phyloP scores from a whole-genome alignment of 2,113 vertebrate genomes.

The Salvelinus sp. region DNA sequence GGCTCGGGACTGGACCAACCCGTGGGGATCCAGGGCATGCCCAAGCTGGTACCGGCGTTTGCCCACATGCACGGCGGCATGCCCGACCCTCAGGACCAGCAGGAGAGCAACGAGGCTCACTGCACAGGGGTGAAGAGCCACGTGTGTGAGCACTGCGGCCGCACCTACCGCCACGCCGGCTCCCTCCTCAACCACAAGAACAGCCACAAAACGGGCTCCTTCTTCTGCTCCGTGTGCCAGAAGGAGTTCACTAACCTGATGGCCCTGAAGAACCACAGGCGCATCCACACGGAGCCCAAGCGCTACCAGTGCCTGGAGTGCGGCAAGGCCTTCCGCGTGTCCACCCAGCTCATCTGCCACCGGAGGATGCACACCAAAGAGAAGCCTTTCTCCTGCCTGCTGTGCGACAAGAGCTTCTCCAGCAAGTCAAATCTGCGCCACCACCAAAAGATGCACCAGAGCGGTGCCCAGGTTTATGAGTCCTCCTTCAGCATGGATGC shows the following conservation, averaged over 20 bases:
- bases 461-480: conserved; percentile 69
- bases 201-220: conserved; percentile 77
- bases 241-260: conserved; percentile 79
- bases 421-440: conserved; percentile 80
- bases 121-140: conserved; percentile 67
- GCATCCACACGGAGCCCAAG: conserved; percentile 81
- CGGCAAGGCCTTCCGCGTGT: conserved; percentile 79
- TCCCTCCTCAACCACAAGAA: conserved; percentile 81
- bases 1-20: conserved; percentile 60
- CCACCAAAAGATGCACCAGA: conserved; percentile 84
- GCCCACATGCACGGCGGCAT: conserved; percentile 45
- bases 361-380: conserved; percentile 78
- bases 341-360: conserved; percentile 79
- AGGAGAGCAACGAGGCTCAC: conserved; percentile 8
- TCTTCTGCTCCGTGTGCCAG: conserved; percentile 74
- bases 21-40: conserved; percentile 50
- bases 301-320: conserved; percentile 85
- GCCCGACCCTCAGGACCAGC: conserved; percentile 37
- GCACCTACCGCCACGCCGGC: conserved; percentile 74
- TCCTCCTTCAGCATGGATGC: conserved; percentile 76
- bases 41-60: conserved; percentile 51
- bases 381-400: conserved; percentile 74
- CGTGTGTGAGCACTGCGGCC: conserved; percentile 77
- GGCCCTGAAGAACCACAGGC: conserved; percentile 79
- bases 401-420: conserved; percentile 76